Percentiles rank a stretch among this genome's conserved stretches.
phyloP scores from a whole-genome alignment of 2,888 invertebrate genomes.

The Morpho deidamia region DNA sequence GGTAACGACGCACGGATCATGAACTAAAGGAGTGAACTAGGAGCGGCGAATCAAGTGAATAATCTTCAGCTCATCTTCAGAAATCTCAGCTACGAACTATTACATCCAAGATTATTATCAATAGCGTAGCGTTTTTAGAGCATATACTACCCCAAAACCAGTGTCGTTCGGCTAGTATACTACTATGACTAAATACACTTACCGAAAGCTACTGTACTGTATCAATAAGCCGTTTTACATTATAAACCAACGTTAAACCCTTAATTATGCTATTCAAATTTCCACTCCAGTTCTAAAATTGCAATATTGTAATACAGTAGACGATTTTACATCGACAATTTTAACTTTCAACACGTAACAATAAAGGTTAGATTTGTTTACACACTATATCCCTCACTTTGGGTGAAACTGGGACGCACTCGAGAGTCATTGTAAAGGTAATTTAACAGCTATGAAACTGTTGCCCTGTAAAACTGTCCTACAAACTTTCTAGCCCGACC shows the following conservation, averaged over 20 bases:
- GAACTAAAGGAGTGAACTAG: too few species aligned
- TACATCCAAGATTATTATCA: too few species aligned
- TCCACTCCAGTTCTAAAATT: slow-evolving; percentile 12
- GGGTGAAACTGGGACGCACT: slow-evolving; percentile 20
- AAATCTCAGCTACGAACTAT: too few species aligned
- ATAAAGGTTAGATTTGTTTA: slow-evolving; percentile 9
- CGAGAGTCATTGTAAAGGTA: slow-evolving; percentile 20
- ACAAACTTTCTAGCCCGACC: not conserved
- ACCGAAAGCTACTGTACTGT: too few species aligned
- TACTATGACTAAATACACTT: too few species aligned
- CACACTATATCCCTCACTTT: slow-evolving; percentile 5
- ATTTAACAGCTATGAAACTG: slow-evolving; percentile 17
- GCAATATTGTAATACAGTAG: slow-evolving; percentile 11
- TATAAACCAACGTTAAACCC: not conserved
- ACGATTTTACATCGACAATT: slow-evolving; percentile 1
- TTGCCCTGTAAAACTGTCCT: not conserved
- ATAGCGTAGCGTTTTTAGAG: too few species aligned
- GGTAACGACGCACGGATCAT: too few species aligned
- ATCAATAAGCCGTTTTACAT: too few species aligned
- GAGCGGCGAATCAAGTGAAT: too few species aligned
- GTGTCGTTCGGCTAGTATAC: too few species aligned
- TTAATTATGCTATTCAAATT: slow-evolving; percentile 13
- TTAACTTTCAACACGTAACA: not conserved
- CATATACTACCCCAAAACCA: too few species aligned
- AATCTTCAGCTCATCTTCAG: too few species aligned